These are phyloP conservation scores for Lepas anatifera DNA, from an alignment of 2,888 invertebrate genomes.

Conservation along the genomic window DNA sequence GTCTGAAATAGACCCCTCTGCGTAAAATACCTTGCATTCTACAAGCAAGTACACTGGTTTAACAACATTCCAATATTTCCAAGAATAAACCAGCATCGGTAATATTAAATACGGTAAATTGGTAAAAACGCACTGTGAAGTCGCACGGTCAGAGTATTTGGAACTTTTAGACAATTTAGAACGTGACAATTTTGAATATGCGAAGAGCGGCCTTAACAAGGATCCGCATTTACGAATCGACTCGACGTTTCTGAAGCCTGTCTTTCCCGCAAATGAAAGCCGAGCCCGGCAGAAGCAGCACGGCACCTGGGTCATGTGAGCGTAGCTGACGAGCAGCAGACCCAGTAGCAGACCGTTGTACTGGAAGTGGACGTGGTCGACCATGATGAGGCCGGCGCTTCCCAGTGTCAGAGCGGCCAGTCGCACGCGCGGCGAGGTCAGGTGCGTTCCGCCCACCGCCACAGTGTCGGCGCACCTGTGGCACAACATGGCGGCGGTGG, in stretches of 20 bases:
- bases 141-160: too few species aligned
- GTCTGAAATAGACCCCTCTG: constrained; percentile 24
- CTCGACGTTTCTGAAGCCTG: too few species aligned
- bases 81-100: background rate
- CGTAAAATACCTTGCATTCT: too few species aligned
- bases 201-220: too few species aligned
- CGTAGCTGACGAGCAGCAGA: constrained; percentile 63
- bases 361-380: constrained; percentile 97
- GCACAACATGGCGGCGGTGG: too few species aligned
- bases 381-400: constrained; percentile 76
- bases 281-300: too few species aligned
- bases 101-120: background rate
- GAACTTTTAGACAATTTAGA: too few species aligned
- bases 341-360: constrained; percentile 96
- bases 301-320: constrained; percentile 54
- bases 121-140: too few species aligned
- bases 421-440: background rate
- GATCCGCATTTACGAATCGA: too few species aligned
- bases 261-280: too few species aligned
- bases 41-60: background rate
- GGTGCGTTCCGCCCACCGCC: background rate
- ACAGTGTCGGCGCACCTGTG: background rate
- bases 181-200: too few species aligned
- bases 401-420: constrained; percentile 37
- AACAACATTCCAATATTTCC: background rate